Percentiles rank a stretch among this genome's conserved stretches.
Evolutionary conservation across 2,888 invertebrate genomes (phyloP).

Genomic region (Agrotis puta): DNA sequence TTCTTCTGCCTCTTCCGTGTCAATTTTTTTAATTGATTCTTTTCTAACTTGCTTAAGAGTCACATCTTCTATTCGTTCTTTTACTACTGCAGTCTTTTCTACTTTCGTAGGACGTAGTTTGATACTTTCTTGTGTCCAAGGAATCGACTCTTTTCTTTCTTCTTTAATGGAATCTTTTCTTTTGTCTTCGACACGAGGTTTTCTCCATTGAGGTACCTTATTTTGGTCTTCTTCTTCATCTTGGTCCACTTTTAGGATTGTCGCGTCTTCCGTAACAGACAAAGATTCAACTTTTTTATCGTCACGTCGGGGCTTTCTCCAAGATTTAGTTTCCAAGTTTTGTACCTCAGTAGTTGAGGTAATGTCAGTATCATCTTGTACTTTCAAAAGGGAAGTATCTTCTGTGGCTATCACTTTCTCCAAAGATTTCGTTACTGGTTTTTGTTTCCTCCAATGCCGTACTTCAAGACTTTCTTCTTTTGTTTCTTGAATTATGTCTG

Average conservation of each 20-base stretch:
- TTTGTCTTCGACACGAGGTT: slow-evolving; percentile 64
- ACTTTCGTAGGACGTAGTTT: slow-evolving; percentile 91
- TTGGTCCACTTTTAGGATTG: slow-evolving; percentile 33
- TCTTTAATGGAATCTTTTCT: slow-evolving; percentile 54
- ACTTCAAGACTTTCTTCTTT: slow-evolving; percentile 68
- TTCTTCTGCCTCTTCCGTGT: slow-evolving; percentile 87
- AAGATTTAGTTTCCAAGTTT: slow-evolving; percentile 45
- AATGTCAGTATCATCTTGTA: slow-evolving; percentile 61
- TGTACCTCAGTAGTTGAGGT: slow-evolving; percentile 53
- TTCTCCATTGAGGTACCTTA: slow-evolving; percentile 58
- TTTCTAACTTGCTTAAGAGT: slow-evolving; percentile 82
- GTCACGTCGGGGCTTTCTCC: slow-evolving; percentile 49
- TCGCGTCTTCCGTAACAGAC: slow-evolving; percentile 45
- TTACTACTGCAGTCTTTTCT: slow-evolving; percentile 88
- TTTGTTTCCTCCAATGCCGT: slow-evolving; percentile 77
- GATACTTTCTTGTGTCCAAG: slow-evolving; percentile 92
- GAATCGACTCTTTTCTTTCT: slow-evolving; percentile 82
- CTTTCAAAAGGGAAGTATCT: slow-evolving; percentile 65
- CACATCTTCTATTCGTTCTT: slow-evolving; percentile 89
- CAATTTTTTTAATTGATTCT: slow-evolving; percentile 80
- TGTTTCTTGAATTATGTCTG: slow-evolving; percentile 57
- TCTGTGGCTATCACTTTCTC: slow-evolving; percentile 65
- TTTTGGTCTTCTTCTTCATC: slow-evolving; percentile 54
- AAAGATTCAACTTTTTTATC: slow-evolving; percentile 25
- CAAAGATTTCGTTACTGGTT: slow-evolving; percentile 48